Base-by-base conservation (phyloP, 2,888 invertebrate genomes). In the Drosophila rellima region DNA sequence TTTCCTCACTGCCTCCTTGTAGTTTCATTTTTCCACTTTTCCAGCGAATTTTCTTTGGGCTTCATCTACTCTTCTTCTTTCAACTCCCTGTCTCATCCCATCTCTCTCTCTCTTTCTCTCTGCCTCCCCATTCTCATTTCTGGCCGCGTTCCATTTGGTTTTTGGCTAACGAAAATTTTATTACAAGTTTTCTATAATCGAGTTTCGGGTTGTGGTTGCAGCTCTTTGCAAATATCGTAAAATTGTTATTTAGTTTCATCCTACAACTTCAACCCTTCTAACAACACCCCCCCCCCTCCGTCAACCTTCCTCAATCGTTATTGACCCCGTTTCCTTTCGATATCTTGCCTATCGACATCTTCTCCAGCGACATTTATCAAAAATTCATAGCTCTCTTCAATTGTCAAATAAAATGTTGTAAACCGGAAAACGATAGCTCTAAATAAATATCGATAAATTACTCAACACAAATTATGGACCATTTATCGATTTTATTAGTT, bases 111-210 rank as follows among this genome's bases (percentile, higher is more conserved):
- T 18, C 5, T 11, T 1, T 18, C 18, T n/a, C n/a, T n/a, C n/a
- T n/a, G n/a, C n/a, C n/a, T 11, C 10, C 20, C 13, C 20, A 11
- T 55, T 56, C 56, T 51, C 13, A 18, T n/a, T 57, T 52, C 52
- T 55, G 56, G 57, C 65, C 59, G 72, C 73, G 64, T 69, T 85
- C 65, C 74, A 67, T 73, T 86, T 76, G 81, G 81, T 73, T 68
- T 40, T 79, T 66, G 73, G 84, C 76, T 80, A 82, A 84, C 78
- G 71, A 87, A 85, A 80, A 85, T 85, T 84, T 74, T 87, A 85
- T 85, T 87, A 85, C 85, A 84, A 87, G 71, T 85, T 85, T 87
- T 75, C 82, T 87, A 82, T 87, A 85, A 85, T 85, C 85, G 85
- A 85, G 82, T 87, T 82, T 76, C 48, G 68, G 80, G 61, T 67